phyloP scores from a whole-genome alignment of 2,888 invertebrate genomes.

The Campopleginae sp. region DNA sequence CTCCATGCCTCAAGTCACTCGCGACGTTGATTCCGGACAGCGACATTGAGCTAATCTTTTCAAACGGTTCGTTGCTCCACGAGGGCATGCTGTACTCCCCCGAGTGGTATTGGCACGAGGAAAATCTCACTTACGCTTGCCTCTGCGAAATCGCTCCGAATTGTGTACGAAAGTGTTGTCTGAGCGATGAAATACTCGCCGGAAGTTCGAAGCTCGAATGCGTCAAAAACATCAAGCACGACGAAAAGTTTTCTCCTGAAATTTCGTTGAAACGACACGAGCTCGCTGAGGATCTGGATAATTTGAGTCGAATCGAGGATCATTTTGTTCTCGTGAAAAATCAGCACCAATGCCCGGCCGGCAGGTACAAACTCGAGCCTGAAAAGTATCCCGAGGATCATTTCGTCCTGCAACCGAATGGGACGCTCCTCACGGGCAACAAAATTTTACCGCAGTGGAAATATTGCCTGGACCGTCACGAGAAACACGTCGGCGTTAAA shows the following conservation, averaged over 20 bases:
- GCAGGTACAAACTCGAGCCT: conserved; percentile 72
- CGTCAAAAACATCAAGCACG: conserved; percentile 21
- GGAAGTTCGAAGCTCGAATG: conserved; percentile 49
- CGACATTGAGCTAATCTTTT: conserved; percentile 35
- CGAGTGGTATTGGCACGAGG: conserved; percentile 67
- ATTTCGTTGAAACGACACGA: conserved; percentile 42
- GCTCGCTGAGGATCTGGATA: conserved; percentile 54
- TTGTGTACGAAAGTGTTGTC: conserved; percentile 82
- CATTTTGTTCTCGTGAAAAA: conserved; percentile 72
- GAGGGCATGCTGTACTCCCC: conserved; percentile 70
- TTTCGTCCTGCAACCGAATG: conserved; percentile 75
- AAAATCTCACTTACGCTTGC: conserved; percentile 74
- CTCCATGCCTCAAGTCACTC: conserved; percentile 64
- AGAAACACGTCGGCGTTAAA: conserved; percentile 66
- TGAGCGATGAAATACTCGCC: conserved; percentile 53
- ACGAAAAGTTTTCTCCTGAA: conserved; percentile 57
- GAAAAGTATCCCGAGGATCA: conserved; percentile 66
- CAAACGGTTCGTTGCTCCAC: conserved; percentile 72
- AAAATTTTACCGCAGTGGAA: conserved; percentile 58
- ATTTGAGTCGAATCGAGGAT: conserved; percentile 60
- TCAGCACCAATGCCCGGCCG: conserved; percentile 67
- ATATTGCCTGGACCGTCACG: conserved; percentile 78
- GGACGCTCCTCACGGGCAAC: conserved; percentile 66
- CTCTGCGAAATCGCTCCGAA: conserved; percentile 70
- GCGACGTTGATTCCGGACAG: conserved; percentile 56